Conservation (phyloP, 2,888 invertebrate species). For the Mesorhabditis spiculigera region DNA sequence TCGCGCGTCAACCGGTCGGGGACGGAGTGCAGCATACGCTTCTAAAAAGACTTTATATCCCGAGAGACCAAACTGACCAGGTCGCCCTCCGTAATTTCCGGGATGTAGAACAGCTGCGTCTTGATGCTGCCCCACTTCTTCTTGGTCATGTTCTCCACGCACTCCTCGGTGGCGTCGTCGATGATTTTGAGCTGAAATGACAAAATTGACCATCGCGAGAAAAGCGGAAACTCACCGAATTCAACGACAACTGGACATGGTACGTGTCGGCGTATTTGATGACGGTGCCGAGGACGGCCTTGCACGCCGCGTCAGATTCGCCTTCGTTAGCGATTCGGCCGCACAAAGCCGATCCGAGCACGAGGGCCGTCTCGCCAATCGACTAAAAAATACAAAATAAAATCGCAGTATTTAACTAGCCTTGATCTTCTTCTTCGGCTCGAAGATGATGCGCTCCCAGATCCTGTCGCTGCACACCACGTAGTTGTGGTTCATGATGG, state of each 20-base stretch:
- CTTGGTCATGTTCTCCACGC: background rate
- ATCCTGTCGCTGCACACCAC: background rate
- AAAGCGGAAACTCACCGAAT: background rate
- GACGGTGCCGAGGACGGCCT: background rate
- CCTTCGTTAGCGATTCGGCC: background rate
- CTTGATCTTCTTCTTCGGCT: background rate
- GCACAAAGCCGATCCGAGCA: background rate
- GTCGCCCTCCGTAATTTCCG: background rate
- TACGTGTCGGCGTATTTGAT: background rate
- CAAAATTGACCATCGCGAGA: background rate
- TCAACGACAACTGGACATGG: background rate
- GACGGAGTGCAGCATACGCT: background rate
- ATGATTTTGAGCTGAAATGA: background rate
- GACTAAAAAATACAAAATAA: background rate
- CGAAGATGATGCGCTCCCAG: background rate
- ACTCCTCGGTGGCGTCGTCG: background rate
- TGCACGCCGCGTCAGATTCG: background rate
- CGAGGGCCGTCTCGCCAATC: constrained; percentile 4
- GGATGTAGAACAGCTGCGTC: background rate
- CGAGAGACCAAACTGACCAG: background rate
- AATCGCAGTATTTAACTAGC: background rate
- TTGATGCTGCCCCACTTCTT: background rate
- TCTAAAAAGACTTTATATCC: background rate
- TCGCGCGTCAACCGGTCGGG: background rate
- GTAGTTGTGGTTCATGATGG: background rate